Conservation (phyloP, 2,888 invertebrate genomes). For the Nasonia oneida region DNA sequence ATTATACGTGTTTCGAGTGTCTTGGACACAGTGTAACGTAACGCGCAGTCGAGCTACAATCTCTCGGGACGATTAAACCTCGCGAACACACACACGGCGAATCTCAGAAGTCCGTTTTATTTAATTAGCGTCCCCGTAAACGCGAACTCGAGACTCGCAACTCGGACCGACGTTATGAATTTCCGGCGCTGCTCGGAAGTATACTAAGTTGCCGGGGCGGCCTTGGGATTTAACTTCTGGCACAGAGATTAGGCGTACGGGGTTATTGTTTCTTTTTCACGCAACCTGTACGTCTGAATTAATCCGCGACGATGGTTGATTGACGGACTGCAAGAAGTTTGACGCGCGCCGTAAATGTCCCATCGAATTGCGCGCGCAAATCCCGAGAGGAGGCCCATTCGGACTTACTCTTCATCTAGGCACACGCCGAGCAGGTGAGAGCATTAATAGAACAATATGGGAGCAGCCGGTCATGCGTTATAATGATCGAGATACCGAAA, state of each 20-base stretch:
- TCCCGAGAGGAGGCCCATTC: neutral
- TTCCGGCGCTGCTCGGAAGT: neutral
- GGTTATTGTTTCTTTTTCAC: too few species aligned
- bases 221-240: neutral
- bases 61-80: neutral
- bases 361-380: neutral
- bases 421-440: neutral
- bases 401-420: neutral
- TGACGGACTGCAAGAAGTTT: neutral
- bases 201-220: conserved; percentile 1
- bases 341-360: neutral
- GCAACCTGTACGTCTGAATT: too few species aligned
- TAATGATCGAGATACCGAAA: conserved; percentile 20
- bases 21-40: neutral
- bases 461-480: conserved; percentile 11
- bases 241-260: too few species aligned
- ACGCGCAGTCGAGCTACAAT: neutral
- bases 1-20: neutral
- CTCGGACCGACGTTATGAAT: conserved; percentile 29
- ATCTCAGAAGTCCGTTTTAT: neutral
- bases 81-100: neutral
- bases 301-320: neutral
- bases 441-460: conserved; percentile 46
- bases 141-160: neutral
- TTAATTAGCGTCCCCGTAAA: neutral